These are phyloP conservation scores for Catharus minimus DNA, from an alignment of 2,113 vertebrate genomes.

Conservation along the genomic window DNA sequence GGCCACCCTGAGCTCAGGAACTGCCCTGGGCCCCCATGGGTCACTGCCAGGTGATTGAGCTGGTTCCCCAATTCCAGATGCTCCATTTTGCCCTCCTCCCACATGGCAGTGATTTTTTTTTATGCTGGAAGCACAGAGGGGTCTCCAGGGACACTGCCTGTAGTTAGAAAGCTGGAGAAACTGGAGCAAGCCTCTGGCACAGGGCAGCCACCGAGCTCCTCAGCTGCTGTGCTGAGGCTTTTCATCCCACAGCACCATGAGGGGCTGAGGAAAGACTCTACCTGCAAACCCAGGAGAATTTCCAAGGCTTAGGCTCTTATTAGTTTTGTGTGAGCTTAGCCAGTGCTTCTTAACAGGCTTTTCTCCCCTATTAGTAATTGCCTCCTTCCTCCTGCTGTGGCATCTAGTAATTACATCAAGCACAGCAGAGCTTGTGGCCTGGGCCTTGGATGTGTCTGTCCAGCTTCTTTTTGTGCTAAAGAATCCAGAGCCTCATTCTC, in stretches of 20 bases:
- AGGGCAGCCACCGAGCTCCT: neutral
- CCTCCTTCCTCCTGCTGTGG: constrained; percentile 55
- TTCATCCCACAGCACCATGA: neutral
- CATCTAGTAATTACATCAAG: constrained; percentile 56
- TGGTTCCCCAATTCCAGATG: rapidly evolving
- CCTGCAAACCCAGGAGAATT: constrained; percentile 16
- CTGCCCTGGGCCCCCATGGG: neutral
- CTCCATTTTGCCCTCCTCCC: neutral
- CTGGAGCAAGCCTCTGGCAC: neutral
- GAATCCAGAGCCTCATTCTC: neutral
- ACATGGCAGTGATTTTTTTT: neutral
- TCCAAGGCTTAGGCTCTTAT: constrained; percentile 20
- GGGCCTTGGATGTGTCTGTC: neutral
- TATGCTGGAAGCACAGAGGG: neutral
- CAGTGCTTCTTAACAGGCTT: constrained; percentile 57
- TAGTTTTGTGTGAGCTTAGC: constrained; percentile 54
- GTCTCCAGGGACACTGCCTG: constrained; percentile 1
- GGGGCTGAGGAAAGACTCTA: neutral
- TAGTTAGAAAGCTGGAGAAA: neutral
- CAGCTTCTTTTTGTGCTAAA: neutral
- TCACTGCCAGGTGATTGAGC: neutral
- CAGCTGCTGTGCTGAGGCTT: neutral
- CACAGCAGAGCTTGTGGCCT: constrained; percentile 14
- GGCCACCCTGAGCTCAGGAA: neutral
- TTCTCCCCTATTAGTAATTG: constrained; percentile 47